Conservation (phyloP, 2,113 vertebrate genomes). For the Oncorhynchus nerka region DNA sequence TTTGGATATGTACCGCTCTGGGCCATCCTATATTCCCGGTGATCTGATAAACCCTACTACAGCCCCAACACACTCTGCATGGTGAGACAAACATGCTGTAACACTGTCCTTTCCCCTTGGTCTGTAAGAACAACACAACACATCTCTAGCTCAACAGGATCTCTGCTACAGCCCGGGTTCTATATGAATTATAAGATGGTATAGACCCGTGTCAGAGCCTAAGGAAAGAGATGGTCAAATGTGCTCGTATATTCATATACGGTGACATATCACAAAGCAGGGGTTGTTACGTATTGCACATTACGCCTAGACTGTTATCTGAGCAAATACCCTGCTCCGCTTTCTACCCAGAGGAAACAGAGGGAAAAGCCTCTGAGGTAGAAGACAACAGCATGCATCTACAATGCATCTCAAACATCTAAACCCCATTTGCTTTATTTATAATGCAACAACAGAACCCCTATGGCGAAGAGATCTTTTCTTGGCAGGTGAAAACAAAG, state of each 20-base stretch:
- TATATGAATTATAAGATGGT: constrained; percentile 46
- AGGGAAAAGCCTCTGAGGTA: constrained; percentile 34
- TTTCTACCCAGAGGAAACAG: constrained; percentile 19
- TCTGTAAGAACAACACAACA: constrained; percentile 37
- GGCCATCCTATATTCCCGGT: no score
- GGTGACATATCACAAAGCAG: constrained; percentile 24
- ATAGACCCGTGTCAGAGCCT: constrained; percentile 2
- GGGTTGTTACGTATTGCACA: constrained; percentile 17
- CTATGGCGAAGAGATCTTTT: constrained; percentile 21
- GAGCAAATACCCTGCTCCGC: constrained; percentile 62
- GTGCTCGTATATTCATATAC: constrained; percentile 38
- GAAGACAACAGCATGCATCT: constrained; percentile 40
- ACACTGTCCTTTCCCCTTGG: constrained; percentile 18
- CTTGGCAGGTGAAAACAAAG: not conserved
- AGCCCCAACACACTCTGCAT: no score
- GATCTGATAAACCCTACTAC: no score
- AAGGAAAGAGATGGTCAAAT: constrained; percentile 13
- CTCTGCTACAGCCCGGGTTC: no score
- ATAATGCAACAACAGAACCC: constrained; percentile 31
- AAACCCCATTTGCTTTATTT: constrained; percentile 56
- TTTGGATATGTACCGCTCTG: no score
- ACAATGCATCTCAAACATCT: constrained; percentile 34
- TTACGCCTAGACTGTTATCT: constrained; percentile 36
- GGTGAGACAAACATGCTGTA: not conserved
- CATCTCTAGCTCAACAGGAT: constrained; percentile 40